phyloP scores from a whole-genome alignment of 2,888 invertebrate species.

The Bellardia pandia region DNA sequence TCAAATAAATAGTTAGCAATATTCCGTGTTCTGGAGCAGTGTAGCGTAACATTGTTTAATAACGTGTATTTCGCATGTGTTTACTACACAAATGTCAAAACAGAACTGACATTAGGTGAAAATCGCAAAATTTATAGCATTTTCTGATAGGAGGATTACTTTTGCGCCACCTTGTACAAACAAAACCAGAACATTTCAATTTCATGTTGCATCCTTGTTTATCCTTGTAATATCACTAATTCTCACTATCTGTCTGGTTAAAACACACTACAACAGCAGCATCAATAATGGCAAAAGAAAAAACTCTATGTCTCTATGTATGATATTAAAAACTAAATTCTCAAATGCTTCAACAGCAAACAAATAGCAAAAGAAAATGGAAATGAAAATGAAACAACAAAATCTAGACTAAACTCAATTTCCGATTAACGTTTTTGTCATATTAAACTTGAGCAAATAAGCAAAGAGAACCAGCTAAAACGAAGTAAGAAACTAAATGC shows the following conservation, averaged over 20 bases:
- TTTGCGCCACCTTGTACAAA: too few relatives aligned
- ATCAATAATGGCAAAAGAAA: not conserved
- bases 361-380: constrained; percentile 24
- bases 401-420: constrained; percentile 62
- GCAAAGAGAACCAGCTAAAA: constrained; percentile 17
- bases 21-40: too few relatives aligned
- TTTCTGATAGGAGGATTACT: too few relatives aligned
- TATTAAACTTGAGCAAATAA: constrained; percentile 42
- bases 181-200: not conserved
- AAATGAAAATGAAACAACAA: constrained; percentile 1
- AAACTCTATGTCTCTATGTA: not conserved
- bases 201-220: constrained; percentile 6
- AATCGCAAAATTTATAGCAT: too few relatives aligned
- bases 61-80: too few relatives aligned
- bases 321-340: constrained; percentile 12
- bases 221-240: constrained; percentile 26
- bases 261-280: constrained; percentile 1
- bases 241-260: constrained; percentile 14
- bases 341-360: constrained; percentile 35
- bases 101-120: too few relatives aligned
- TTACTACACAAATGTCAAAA: too few relatives aligned
- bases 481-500: constrained; percentile 3
- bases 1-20: too few relatives aligned
- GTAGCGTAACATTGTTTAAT: too few relatives aligned
- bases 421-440: constrained; percentile 70